Conservation (phyloP, 2,888 invertebrate species). For the Eristalis tenax region DNA sequence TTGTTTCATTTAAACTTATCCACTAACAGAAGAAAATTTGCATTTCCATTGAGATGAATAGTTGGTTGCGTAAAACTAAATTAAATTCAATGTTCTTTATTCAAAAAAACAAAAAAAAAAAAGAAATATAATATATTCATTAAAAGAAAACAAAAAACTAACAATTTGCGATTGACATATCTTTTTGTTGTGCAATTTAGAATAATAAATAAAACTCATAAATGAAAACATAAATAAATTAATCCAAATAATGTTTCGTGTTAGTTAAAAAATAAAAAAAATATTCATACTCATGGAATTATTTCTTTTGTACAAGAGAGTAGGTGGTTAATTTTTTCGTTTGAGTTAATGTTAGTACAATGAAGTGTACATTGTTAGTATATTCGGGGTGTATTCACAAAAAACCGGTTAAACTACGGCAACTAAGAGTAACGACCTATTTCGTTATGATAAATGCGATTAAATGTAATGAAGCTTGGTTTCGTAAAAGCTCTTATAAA, state of each 20-base stretch:
- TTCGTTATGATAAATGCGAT: slow-evolving; percentile 44
- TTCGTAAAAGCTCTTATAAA: background rate
- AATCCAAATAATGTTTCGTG: slow-evolving; percentile 49
- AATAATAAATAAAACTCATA: slow-evolving; percentile 30
- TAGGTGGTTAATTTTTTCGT: slow-evolving; percentile 58
- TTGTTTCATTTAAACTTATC: background rate
- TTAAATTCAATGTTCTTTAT: slow-evolving; percentile 13
- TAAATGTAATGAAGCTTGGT: slow-evolving; percentile 63
- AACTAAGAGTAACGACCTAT: slow-evolving; percentile 20
- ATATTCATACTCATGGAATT: slow-evolving; percentile 7
- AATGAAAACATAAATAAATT: background rate
- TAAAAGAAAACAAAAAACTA: slow-evolving; percentile 33
- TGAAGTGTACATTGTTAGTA: slow-evolving; percentile 59
- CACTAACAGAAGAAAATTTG: background rate
- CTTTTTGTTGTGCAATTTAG: slow-evolving; percentile 55
- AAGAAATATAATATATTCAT: slow-evolving; percentile 4
- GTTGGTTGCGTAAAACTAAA: background rate
- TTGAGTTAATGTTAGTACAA: slow-evolving; percentile 50
- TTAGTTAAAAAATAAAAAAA: slow-evolving; percentile 14
- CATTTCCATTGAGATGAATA: slow-evolving; percentile 31
- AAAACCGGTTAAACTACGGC: slow-evolving; percentile 61
- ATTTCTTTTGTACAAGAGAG: slow-evolving; percentile 54
- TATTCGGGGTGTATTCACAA: slow-evolving; percentile 50
- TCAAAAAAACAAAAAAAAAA: background rate
- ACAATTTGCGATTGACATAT: slow-evolving; percentile 78